Conservation (phyloP, 2,888 invertebrate genomes). For the Pasiphila rectangulata region DNA sequence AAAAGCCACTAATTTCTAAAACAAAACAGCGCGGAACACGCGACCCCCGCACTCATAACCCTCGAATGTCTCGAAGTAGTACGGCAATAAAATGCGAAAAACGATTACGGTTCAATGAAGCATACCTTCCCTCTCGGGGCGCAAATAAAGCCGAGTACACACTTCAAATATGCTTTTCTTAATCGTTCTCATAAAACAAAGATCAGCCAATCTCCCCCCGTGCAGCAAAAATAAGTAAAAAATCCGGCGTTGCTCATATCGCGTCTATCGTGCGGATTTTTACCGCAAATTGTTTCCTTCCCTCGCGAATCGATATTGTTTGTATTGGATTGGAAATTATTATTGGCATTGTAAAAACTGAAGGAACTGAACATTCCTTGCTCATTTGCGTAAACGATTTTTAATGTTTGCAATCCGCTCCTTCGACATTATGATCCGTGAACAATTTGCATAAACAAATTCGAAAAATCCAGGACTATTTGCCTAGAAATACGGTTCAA, state of each 20-base stretch:
- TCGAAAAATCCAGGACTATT: neutral
- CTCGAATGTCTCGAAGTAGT: slow-evolving; percentile 55
- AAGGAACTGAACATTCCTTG: slow-evolving; percentile 48
- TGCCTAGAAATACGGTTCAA: too few relatives aligned
- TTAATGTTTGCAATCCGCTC: slow-evolving; percentile 15
- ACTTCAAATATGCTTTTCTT: slow-evolving; percentile 82
- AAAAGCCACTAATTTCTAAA: slow-evolving; percentile 53
- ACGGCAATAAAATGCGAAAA: slow-evolving; percentile 75
- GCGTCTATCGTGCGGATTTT: slow-evolving; percentile 66
- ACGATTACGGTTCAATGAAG: slow-evolving; percentile 81
- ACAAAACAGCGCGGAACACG: slow-evolving; percentile 45
- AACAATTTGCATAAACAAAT: neutral
- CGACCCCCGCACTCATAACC: slow-evolving; percentile 59
- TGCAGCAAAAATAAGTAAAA: slow-evolving; percentile 59
- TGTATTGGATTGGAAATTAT: slow-evolving; percentile 59
- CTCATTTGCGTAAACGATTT: slow-evolving; percentile 46
- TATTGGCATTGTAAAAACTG: slow-evolving; percentile 53
- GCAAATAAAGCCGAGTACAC: slow-evolving; percentile 78
- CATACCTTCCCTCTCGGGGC: slow-evolving; percentile 73
- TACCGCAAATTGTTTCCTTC: slow-evolving; percentile 72
- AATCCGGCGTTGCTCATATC: slow-evolving; percentile 70
- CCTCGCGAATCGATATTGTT: slow-evolving; percentile 68
- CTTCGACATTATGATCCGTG: neutral
- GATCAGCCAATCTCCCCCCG: slow-evolving; percentile 74
- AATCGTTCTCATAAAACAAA: slow-evolving; percentile 82